phyloP scores from a whole-genome alignment of 1,140 invertebrate species.

The Temnothorax nylanderi region DNA sequence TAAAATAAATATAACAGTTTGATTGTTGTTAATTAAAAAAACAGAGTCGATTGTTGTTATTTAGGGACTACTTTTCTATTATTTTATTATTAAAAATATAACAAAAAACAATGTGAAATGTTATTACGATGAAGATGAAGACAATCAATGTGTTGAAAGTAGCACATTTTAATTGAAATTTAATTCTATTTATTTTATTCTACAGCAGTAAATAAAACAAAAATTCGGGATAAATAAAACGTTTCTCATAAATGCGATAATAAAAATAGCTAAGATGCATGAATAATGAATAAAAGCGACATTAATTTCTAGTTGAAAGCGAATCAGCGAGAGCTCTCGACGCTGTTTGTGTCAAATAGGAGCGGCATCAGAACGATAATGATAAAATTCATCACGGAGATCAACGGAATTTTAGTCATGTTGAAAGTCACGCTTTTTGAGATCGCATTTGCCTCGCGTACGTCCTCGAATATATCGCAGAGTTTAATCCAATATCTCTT shows the following conservation, averaged over 20 bases:
- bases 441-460: conserved; percentile 6
- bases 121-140: background rate
- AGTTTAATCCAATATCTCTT: conserved; percentile 42
- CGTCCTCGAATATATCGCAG: conserved; percentile 10
- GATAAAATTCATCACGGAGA: conserved; percentile 7
- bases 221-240: background rate
- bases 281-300: background rate
- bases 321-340: background rate
- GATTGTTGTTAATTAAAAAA: background rate
- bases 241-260: background rate
- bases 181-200: background rate
- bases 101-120: background rate
- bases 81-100: background rate
- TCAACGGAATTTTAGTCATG: conserved; percentile 4
- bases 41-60: background rate
- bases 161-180: background rate
- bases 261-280: background rate
- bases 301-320: background rate
- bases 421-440: conserved; percentile 20
- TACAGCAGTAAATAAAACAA: conserved; percentile 1
- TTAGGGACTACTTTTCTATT: background rate
- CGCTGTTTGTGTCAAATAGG: background rate
- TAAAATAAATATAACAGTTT: background rate
- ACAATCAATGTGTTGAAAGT: background rate
- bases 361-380: no score